Base-by-base conservation (phyloP, 1,140 invertebrate species). In the Neotoxoptera formosana region DNA sequence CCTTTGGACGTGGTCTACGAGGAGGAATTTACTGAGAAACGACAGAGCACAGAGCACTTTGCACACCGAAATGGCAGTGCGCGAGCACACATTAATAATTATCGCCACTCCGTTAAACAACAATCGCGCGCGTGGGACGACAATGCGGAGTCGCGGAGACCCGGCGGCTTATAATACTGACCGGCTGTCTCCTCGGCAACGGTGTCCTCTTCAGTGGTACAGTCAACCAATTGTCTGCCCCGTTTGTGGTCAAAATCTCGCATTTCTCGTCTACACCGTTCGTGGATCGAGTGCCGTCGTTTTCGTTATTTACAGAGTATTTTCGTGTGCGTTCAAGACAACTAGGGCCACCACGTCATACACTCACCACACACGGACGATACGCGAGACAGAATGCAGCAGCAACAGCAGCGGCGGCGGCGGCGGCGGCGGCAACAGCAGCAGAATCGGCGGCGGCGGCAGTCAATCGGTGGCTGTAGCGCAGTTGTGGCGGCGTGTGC, bases 241-340 rank as follows among this genome's bases (percentile, higher is more conserved):
- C 91, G 91, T 84, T 93, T 93, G 91, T 93, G 91, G 21, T 93
- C 91, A 93, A 93, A 93, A 93, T 93, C 91, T 93, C 91, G 91
- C 91, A 93, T 93, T 93, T 93, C 91, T 93, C 76, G 91, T 93
- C 34, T 41, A 93, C 91, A 84, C 81, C 14, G 91, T 41, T 21
- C 53, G 48, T 86, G 48, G 34, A 76, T 93, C 48, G 25, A 81
- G 34, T n/a, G 34, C 30, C 83, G 67, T 89, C 8, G 21, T 36
- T 21, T 34, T 34, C 17, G 17, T 88, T 48, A 34, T 34, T 48
- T 56, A 56, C 87, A 60, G 7, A 60, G 7, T 41, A 56, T 17
- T 90, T 21, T 34, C 48, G 67, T 53, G 91, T 21, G 76, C 81
- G 87, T 88, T 51, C 30, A 34, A n/a, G 47, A 53, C 45, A 30